Evolutionary conservation across 2,797 vertebrate genomes (phyloP).

Genomic region (Falco novaeseelandiae): DNA sequence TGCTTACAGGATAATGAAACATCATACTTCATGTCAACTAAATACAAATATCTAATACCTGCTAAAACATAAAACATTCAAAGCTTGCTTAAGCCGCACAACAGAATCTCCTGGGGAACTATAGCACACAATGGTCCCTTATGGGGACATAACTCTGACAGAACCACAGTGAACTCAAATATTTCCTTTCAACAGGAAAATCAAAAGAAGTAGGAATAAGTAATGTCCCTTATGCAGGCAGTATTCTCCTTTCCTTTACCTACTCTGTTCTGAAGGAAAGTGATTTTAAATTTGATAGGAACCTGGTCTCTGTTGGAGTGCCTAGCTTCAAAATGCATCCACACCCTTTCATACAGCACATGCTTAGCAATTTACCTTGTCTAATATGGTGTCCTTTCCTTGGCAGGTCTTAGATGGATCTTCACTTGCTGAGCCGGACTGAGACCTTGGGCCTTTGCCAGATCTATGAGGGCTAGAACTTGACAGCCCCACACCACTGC

Average conservation of each 20-base stretch:
- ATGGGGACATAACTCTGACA: not conserved
- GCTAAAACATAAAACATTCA: not conserved
- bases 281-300: not conserved
- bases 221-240: not conserved
- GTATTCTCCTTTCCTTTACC: not conserved
- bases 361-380: constrained; percentile 65
- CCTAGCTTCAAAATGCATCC: not conserved
- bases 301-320: not conserved
- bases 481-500: not conserved
- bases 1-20: not conserved
- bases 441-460: not conserved
- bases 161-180: not conserved
- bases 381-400: not conserved
- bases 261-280: not conserved
- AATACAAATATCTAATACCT: not conserved
- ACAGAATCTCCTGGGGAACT: not conserved
- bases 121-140: constrained; percentile 12
- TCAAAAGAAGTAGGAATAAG: not conserved
- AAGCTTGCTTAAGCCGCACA: not conserved
- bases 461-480: not conserved
- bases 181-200: not conserved
- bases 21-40: not conserved
- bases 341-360: not conserved
- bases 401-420: not conserved
- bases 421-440: not conserved